Conservation (phyloP, 2,888 invertebrate species). For the Dorcus hopei region DNA sequence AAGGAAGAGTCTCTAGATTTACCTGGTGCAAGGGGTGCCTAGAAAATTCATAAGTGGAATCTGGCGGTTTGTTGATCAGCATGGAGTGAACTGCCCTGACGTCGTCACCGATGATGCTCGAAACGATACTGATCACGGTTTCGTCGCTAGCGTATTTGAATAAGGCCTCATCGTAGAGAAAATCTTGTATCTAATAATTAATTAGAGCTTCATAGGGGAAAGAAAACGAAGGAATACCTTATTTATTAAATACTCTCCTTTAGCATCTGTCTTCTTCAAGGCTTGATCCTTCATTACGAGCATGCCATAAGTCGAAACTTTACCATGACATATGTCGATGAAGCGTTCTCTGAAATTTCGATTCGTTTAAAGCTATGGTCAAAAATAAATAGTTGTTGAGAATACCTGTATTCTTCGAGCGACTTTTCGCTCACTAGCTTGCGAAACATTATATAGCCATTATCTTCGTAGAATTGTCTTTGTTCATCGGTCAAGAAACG, state of each 20-base stretch:
- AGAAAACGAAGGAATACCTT: slow-evolving; percentile 50
- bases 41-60: slow-evolving; percentile 59
- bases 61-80: slow-evolving; percentile 87
- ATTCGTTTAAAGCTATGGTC: neutral
- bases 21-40: slow-evolving; percentile 61
- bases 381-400: neutral
- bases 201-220: neutral
- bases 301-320: slow-evolving; percentile 56
- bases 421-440: slow-evolving; percentile 63
- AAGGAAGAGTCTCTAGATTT: slow-evolving; percentile 24
- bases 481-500: slow-evolving; percentile 57
- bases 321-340: slow-evolving; percentile 65
- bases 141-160: slow-evolving; percentile 63
- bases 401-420: slow-evolving; percentile 66
- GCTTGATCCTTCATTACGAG: slow-evolving; percentile 67
- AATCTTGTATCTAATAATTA: slow-evolving; percentile 14
- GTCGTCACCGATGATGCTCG: slow-evolving; percentile 69
- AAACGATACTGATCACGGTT: slow-evolving; percentile 63
- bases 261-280: slow-evolving; percentile 55
- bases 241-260: slow-evolving; percentile 65
- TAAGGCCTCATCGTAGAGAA: slow-evolving; percentile 69
- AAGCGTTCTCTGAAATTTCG: slow-evolving; percentile 60
- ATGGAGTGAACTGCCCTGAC: slow-evolving; percentile 77
- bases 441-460: slow-evolving; percentile 77
- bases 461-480: slow-evolving; percentile 70